A percentile compares a stretch with the other conserved stretches of the same genome.
Evolutionary conservation across 1,140 invertebrate genomes (phyloP).

Genomic region (Meloidogyne hapla): DNA sequence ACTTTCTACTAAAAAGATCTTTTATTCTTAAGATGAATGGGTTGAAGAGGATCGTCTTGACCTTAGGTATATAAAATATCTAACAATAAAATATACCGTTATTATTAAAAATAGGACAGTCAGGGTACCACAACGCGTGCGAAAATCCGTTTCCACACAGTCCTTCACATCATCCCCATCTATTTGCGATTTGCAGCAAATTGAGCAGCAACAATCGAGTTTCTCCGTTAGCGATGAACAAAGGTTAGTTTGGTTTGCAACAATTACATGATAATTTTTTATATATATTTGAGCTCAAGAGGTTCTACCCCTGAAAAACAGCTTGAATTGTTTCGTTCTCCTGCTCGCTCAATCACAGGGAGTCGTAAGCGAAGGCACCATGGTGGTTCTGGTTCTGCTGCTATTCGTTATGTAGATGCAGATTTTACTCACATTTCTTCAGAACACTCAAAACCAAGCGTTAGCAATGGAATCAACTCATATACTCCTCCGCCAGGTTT

Average conservation of each 20-base stretch:
- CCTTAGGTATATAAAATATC: not conserved
- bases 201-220: slow-evolving; percentile 8
- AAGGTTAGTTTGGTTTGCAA: not conserved
- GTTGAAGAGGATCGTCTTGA: slow-evolving; percentile 43
- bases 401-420: slow-evolving; percentile 35
- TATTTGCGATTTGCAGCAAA: not conserved
- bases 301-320: slow-evolving; percentile 33
- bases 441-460: not conserved
- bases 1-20: too few species aligned
- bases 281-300: slow-evolving; percentile 20
- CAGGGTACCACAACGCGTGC: slow-evolving; percentile 40
- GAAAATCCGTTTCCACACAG: slow-evolving; percentile 18
- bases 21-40: too few species aligned
- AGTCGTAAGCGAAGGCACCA: slow-evolving; percentile 30
- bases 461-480: slow-evolving; percentile 11
- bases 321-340: slow-evolving; percentile 24
- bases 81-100: too few species aligned
- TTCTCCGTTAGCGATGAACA: slow-evolving; percentile 9
- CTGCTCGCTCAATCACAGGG: slow-evolving; percentile 25
- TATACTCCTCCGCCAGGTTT: not conserved
- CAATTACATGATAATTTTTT: slow-evolving; percentile 12
- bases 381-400: slow-evolving; percentile 13
- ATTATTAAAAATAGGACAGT: slow-evolving; percentile 12
- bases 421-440: slow-evolving; percentile 6
- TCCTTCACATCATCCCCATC: slow-evolving; percentile 6